phyloP scores from a whole-genome alignment of 2,797 vertebrate genomes.

The Eulemur mongoz region DNA sequence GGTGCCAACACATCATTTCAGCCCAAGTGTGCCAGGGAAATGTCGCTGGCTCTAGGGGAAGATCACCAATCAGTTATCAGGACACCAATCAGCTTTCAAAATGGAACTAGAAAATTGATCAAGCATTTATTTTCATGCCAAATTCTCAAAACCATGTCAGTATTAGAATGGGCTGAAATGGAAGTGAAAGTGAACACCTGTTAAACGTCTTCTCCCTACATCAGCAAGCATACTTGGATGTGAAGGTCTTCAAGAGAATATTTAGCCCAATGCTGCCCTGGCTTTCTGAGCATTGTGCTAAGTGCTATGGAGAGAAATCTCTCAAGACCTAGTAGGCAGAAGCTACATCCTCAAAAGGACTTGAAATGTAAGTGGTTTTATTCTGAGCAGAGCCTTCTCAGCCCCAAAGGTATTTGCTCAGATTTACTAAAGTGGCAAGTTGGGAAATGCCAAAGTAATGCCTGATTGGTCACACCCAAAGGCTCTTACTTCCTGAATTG shows the following conservation, averaged over 20 bases:
- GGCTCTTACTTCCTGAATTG: background rate
- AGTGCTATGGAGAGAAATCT: background rate
- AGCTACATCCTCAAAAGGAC: background rate
- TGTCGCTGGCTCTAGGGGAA: background rate
- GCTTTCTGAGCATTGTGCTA: background rate
- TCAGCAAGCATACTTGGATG: background rate
- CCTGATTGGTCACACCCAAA: slow-evolving; percentile 16
- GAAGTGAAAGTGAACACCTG: background rate
- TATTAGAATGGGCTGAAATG: background rate
- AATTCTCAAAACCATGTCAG: background rate
- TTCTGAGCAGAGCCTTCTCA: background rate
- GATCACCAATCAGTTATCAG: background rate
- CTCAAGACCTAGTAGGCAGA: background rate
- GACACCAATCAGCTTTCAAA: background rate
- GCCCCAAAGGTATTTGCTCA: background rate
- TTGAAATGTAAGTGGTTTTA: background rate
- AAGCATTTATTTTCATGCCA: background rate
- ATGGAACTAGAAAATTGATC: background rate
- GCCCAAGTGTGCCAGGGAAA: background rate
- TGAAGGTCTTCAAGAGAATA: background rate
- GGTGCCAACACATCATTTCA: background rate
- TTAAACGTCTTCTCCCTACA: background rate
- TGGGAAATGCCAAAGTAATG: background rate
- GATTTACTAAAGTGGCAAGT: slow-evolving; percentile 9
- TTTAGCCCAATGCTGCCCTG: background rate